Percentiles rank a stretch among this genome's conserved stretches.
Evolutionary conservation across 2,888 invertebrate species (phyloP).

Genomic region (Pinctada fucata): DNA sequence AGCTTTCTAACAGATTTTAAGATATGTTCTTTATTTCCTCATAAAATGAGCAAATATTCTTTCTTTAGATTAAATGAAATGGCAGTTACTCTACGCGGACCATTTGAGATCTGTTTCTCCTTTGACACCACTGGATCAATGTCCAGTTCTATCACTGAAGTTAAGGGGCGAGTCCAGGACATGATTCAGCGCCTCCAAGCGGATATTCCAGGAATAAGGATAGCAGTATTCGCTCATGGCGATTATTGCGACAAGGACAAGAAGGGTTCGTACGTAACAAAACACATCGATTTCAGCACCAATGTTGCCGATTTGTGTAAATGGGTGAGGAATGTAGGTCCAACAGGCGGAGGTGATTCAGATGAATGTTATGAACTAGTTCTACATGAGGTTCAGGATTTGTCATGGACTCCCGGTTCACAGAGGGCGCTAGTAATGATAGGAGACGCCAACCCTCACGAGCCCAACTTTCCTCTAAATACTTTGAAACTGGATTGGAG

Average conservation of each 20-base stretch:
- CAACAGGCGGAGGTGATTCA: constrained; percentile 69
- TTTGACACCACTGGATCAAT: constrained; percentile 74
- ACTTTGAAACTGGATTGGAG: constrained; percentile 67
- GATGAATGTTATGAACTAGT: constrained; percentile 75
- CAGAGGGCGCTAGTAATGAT: constrained; percentile 72
- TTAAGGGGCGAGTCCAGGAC: constrained; percentile 60
- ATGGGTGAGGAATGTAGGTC: constrained; percentile 58
- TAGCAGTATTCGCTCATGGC: constrained; percentile 73
- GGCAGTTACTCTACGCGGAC: too few relatives aligned
- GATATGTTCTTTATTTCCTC: too few relatives aligned
- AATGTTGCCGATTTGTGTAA: constrained; percentile 47
- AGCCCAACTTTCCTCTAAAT: constrained; percentile 56
- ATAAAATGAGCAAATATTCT: too few relatives aligned
- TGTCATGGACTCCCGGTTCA: constrained; percentile 70
- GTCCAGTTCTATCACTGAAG: constrained; percentile 58
- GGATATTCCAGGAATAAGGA: constrained; percentile 68
- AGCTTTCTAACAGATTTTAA: too few relatives aligned
- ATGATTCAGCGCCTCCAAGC: constrained; percentile 67
- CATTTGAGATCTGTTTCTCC: constrained; percentile 68
- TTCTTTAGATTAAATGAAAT: too few relatives aligned
- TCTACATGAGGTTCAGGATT: constrained; percentile 64
- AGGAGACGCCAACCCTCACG: constrained; percentile 72
- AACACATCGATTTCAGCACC: constrained; percentile 51
- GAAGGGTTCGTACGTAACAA: constrained; percentile 47
- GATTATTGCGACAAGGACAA: constrained; percentile 72